phyloP scores from a whole-genome alignment of 1,140 invertebrate genomes.

The Stratiolaelaps scimitus region DNA sequence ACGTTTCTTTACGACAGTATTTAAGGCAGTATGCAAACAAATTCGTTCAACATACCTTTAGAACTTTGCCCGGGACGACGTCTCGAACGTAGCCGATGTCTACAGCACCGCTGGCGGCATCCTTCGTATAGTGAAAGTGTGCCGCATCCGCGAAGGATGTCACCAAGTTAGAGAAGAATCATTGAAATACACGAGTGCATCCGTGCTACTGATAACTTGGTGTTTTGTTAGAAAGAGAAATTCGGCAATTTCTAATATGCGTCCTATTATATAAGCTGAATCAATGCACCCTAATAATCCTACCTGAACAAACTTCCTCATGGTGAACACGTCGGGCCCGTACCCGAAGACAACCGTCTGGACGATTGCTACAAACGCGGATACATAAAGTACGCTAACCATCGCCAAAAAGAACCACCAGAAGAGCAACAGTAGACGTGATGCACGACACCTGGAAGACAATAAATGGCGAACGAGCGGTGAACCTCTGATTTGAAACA shows the following conservation, averaged over 20 bases:
- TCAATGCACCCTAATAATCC: too few species aligned
- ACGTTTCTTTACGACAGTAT: too few species aligned
- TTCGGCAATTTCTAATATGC: too few species aligned
- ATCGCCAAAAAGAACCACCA: conserved; percentile 25
- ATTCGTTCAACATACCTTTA: conserved; percentile 18
- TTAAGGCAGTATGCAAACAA: too few species aligned
- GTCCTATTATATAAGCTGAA: too few species aligned
- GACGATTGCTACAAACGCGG: conserved; percentile 9
- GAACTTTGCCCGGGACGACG: conserved; percentile 23
- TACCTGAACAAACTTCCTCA: conserved; percentile 22
- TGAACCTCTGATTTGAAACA: too few species aligned
- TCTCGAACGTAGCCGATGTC: conserved; percentile 22
- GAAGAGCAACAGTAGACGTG: background rate
- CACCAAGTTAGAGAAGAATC: too few species aligned
- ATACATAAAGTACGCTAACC: conserved; percentile 16
- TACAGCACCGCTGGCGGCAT: conserved; percentile 6
- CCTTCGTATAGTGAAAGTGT: background rate
- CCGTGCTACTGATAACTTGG: too few species aligned
- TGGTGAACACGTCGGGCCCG: conserved; percentile 7
- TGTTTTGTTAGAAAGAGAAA: too few species aligned
- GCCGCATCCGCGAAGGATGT: too few species aligned
- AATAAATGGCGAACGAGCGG: too few species aligned
- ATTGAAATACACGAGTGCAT: too few species aligned
- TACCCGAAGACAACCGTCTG: conserved; percentile 17
- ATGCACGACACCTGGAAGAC: background rate